These are phyloP conservation scores for Campopleginae sp. DNA, from an alignment of 2,888 invertebrate species.

Conservation along the genomic window DNA sequence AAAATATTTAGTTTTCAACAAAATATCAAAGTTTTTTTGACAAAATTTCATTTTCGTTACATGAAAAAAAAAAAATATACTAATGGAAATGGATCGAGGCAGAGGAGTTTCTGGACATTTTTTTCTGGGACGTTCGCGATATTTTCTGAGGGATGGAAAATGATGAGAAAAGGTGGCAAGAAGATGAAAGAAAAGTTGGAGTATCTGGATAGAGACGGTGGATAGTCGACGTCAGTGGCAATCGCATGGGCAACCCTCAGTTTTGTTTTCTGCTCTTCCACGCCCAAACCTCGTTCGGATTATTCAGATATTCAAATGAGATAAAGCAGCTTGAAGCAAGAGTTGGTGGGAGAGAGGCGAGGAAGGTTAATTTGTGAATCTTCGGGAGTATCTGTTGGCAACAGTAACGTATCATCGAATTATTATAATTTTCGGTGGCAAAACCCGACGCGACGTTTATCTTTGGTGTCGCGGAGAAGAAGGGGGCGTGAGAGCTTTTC, in stretches of 20 bases:
- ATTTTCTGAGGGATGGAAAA: background rate
- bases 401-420: constrained; percentile 84
- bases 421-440: constrained; percentile 83
- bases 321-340: constrained; percentile 64
- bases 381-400: constrained; percentile 79
- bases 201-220: constrained; percentile 53
- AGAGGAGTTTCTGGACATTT: background rate
- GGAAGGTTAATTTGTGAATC: constrained; percentile 47
- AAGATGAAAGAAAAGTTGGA: constrained; percentile 70
- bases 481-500: constrained; percentile 50
- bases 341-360: background rate
- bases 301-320: constrained; percentile 84
- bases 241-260: constrained; percentile 77
- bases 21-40: too few relatives aligned
- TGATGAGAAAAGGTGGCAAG: constrained; percentile 67
- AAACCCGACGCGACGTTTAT: constrained; percentile 75
- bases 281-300: constrained; percentile 84
- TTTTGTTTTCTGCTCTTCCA: constrained; percentile 67
- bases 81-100: background rate
- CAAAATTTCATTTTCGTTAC: background rate
- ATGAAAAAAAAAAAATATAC: background rate
- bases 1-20: too few relatives aligned
- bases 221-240: constrained; percentile 79
- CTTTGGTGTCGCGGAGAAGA: constrained; percentile 29
- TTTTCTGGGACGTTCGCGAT: background rate